Conservation (phyloP, 2,888 invertebrate genomes). For the Macrophya annulata region DNA sequence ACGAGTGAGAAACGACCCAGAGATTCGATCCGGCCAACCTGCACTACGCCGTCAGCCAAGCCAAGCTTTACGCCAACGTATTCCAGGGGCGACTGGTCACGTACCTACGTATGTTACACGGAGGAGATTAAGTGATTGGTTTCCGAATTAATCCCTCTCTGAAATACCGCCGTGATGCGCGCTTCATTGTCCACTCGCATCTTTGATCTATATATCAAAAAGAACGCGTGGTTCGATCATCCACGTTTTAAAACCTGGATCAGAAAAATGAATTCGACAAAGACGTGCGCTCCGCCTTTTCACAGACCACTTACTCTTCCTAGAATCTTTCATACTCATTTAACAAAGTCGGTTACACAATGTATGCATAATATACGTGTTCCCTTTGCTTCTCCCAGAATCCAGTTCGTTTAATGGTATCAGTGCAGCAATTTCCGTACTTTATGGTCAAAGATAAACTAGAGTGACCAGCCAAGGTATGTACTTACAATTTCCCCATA, state of each 20-base stretch:
- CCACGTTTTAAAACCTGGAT: not conserved
- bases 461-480: not conserved
- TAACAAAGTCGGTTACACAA: not conserved
- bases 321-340: not conserved
- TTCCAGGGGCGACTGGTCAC: slow-evolving; percentile 31
- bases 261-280: slow-evolving; percentile 21
- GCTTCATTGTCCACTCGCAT: slow-evolving; percentile 35
- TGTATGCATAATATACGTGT: not conserved
- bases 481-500: not conserved
- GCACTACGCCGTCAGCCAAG: not conserved
- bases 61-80: slow-evolving; percentile 15
- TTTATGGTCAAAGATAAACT: not conserved
- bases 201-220: slow-evolving; percentile 42
- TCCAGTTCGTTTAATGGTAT: not conserved
- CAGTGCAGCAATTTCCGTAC: not conserved
- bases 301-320: not conserved
- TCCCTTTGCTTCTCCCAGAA: not conserved
- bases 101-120: slow-evolving; percentile 29
- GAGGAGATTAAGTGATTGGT: slow-evolving; percentile 55
- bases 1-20: slow-evolving; percentile 34
- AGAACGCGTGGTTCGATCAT: slow-evolving; percentile 36
- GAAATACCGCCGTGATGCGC: slow-evolving; percentile 30
- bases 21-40: slow-evolving; percentile 35
- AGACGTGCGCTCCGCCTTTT: not conserved
- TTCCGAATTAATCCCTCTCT: slow-evolving; percentile 46